Percentiles rank a stretch among this genome's conserved stretches.
These are phyloP conservation scores for Macrotus californicus DNA, from an alignment of 2,113 vertebrate genomes.

Conservation along the genomic window DNA sequence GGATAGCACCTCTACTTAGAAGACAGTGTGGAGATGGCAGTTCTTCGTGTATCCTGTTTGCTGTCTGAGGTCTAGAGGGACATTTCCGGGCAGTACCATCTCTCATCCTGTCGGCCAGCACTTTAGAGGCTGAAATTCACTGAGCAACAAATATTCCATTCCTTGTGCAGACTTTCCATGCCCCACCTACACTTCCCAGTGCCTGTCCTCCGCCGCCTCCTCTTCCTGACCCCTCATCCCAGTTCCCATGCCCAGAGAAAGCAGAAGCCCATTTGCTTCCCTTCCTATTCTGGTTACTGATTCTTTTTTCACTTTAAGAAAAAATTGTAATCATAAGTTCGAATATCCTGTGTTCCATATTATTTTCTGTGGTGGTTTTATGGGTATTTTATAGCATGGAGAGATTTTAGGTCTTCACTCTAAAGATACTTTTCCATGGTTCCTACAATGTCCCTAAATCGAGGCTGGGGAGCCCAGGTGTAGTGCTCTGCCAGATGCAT, in stretches of 20 bases:
- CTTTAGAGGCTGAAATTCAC: not conserved
- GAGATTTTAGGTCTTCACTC: not conserved
- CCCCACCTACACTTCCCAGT: fast-evolving
- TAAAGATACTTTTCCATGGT: not conserved
- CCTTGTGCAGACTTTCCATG: not conserved
- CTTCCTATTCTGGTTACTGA: not conserved
- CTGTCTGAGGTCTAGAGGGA: not conserved
- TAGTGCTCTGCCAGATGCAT: no score
- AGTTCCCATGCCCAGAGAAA: not conserved
- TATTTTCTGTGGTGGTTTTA: not conserved
- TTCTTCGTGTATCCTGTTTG: not conserved
- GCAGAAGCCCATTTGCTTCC: not conserved
- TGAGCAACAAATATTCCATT: not conserved
- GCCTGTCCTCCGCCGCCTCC: no score
- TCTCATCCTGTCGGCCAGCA: not conserved
- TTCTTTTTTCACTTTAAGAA: not conserved
- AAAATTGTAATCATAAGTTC: not conserved
- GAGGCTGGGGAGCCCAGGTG: no score
- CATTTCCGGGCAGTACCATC: not conserved
- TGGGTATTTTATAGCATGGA: not conserved
- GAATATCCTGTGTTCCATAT: not conserved
- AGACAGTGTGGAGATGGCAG: not conserved
- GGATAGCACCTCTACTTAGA: not conserved
- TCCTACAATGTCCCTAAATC: not conserved
- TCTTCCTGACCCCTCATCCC: not conserved